Percentiles rank a stretch among this genome's conserved stretches.
Evolutionary conservation across 1,140 invertebrate genomes (phyloP).

Genomic region (Zophobas morio): DNA sequence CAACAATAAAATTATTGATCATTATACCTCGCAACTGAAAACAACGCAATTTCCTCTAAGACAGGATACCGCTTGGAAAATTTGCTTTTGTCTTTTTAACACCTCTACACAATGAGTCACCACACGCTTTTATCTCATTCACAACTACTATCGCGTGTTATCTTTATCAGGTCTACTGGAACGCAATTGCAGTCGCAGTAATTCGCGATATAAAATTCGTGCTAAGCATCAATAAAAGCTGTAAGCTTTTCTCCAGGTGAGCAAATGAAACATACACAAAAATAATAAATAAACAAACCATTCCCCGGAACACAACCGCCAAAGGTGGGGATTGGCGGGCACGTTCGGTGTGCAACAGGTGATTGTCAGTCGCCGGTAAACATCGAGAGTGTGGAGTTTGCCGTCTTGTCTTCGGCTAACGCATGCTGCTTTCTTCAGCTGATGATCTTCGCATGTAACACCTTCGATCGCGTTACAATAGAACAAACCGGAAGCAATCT

Average conservation of each 20-base stretch:
- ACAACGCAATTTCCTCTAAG: constrained; percentile 19
- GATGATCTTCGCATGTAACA: constrained; percentile 24
- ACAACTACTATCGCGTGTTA: constrained; percentile 13
- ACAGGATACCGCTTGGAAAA: constrained; percentile 27
- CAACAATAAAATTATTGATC: constrained; percentile 2
- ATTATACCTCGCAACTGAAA: constrained; percentile 16
- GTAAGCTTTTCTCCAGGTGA: background rate
- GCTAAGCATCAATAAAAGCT: constrained; percentile 2
- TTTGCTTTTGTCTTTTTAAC: constrained; percentile 15
- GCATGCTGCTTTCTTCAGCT: constrained; percentile 36
- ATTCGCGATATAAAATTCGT: background rate
- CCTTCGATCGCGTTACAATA: background rate
- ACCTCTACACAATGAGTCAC: constrained; percentile 25
- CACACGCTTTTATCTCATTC: constrained; percentile 9
- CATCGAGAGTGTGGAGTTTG: constrained; percentile 28
- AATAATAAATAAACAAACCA: constrained; percentile 21
- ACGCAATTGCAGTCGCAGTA: background rate
- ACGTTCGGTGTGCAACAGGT: constrained; percentile 50
- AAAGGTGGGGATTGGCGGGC: constrained; percentile 38
- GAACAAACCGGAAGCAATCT: background rate
- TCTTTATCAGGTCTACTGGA: background rate
- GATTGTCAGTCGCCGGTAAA: constrained; percentile 55
- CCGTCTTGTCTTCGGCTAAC: constrained; percentile 43
- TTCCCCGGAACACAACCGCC: constrained; percentile 26
- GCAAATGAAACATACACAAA: background rate